phyloP scores from a whole-genome alignment of 92 coral and sea anemone species.

The Epizoanthus stellaris region DNA sequence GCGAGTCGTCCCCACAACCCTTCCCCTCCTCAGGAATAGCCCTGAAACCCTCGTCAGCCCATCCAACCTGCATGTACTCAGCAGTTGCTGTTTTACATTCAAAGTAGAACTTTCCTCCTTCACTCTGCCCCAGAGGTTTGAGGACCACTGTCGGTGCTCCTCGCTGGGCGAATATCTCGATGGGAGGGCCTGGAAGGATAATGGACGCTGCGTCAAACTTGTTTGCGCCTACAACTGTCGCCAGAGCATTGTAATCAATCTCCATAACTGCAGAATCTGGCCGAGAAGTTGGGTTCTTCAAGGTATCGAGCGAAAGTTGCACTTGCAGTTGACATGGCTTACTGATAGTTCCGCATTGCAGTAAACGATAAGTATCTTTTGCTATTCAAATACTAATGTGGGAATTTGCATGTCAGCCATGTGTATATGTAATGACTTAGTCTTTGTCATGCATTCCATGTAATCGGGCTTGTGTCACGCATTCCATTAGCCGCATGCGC shows the following conservation, averaged over 20 bases:
- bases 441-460: too few relatives aligned
- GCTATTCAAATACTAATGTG: too few relatives aligned
- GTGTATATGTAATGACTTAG: too few relatives aligned
- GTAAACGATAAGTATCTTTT: too few relatives aligned
- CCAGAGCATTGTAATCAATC: conserved; percentile 56
- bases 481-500: too few relatives aligned
- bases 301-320: not conserved
- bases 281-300: not conserved
- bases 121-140: conserved; percentile 69
- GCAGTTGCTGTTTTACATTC: conserved; percentile 74
- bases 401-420: too few relatives aligned
- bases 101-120: conserved; percentile 64
- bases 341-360: not conserved
- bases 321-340: not conserved
- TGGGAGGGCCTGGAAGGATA: conserved; percentile 73
- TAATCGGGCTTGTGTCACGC: too few relatives aligned
- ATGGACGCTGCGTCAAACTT: conserved; percentile 66
- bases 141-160: conserved; percentile 70
- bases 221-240: conserved; percentile 59
- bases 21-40: conserved; percentile 71
- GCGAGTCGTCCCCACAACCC: conserved; percentile 76
- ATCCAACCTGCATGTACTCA: conserved; percentile 80
- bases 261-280: conserved; percentile 45
- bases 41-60: conserved; percentile 69
- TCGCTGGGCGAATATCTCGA: conserved; percentile 76